These are phyloP conservation scores for Abrostola tripartita DNA, from an alignment of 2,888 invertebrate genomes.

Conservation along the genomic window DNA sequence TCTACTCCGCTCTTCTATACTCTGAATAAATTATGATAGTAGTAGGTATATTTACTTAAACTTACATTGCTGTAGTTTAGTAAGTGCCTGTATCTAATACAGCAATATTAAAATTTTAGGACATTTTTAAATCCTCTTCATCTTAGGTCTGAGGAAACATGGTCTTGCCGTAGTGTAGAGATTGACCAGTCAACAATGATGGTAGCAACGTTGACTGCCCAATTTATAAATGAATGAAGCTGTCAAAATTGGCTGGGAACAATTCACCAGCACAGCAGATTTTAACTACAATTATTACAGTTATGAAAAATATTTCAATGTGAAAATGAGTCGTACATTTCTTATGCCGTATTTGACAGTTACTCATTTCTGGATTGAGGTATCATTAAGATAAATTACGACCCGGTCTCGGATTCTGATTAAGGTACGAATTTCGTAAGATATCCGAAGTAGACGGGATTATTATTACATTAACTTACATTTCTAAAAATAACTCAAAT, in stretches of 20 bases:
- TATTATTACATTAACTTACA: neutral
- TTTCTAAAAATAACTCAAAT: neutral
- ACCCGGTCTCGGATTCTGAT: neutral
- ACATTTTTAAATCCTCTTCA: no score
- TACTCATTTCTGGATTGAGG: neutral
- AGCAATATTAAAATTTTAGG: no score
- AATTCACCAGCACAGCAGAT: neutral
- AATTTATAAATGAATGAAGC: no score
- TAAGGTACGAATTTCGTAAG: neutral
- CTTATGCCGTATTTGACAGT: no score
- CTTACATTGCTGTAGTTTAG: no score
- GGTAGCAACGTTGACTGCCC: no score
- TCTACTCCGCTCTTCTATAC: neutral
- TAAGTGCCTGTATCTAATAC: no score
- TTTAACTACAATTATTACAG: neutral
- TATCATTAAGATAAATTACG: slow-evolving; percentile 6
- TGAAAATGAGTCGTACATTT: neutral
- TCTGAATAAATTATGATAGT: neutral
- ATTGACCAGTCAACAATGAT: no score
- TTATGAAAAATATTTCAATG: neutral
- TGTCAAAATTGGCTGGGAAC: no score
- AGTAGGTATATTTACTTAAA: no score
- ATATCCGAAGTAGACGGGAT: neutral
- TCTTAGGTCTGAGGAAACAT: no score
- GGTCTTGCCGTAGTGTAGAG: no score